These are phyloP conservation scores for Pelodiscus sinensis DNA, from an alignment of 2,113 vertebrate species.

Conservation along the genomic window DNA sequence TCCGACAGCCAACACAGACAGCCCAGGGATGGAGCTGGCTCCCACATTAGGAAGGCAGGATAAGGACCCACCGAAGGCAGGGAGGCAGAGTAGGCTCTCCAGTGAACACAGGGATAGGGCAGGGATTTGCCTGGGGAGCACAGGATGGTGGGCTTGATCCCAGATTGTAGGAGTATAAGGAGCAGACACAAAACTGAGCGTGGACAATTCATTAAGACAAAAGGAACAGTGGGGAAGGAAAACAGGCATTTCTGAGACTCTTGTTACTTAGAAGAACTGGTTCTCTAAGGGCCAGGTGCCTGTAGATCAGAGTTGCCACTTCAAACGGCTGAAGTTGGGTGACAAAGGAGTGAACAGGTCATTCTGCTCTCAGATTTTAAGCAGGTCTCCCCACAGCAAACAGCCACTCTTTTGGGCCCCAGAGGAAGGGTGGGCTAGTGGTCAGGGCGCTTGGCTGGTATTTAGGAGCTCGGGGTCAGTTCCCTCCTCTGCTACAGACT, in stretches of 20 bases:
- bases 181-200: background rate
- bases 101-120: no score
- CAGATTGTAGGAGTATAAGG: background rate
- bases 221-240: background rate
- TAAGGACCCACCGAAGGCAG: background rate
- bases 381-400: background rate
- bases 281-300: rapidly evolving
- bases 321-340: background rate
- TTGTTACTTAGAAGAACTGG: background rate
- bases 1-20: no score
- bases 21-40: no score
- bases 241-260: background rate
- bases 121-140: no score
- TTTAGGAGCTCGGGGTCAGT: background rate
- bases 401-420: background rate
- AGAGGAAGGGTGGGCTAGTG: background rate
- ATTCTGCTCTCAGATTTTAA: background rate
- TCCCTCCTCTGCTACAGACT: background rate
- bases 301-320: background rate
- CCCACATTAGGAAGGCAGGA: no score
- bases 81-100: no score
- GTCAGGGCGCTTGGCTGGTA: background rate
- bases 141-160: no score
- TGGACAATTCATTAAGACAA: background rate
- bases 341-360: background rate